A percentile compares a stretch with the other conserved stretches of the same genome.
phyloP scores from a whole-genome alignment of 1,140 invertebrate genomes.

The Microplitis demolitor region DNA sequence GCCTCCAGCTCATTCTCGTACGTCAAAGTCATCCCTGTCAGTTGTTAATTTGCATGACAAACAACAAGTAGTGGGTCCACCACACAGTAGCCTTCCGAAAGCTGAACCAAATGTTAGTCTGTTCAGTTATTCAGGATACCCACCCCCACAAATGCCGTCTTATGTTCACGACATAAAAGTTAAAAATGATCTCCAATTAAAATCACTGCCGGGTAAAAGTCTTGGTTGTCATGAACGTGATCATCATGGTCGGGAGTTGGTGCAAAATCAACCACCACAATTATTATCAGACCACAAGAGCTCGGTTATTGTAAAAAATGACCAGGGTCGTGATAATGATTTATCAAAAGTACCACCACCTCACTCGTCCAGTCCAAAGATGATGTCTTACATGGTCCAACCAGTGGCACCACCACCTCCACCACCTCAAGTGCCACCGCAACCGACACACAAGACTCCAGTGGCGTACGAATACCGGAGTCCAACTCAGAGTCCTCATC shows the following conservation, averaged over 20 bases:
- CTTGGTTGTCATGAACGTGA: constrained; percentile 58
- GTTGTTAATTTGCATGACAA: constrained; percentile 62
- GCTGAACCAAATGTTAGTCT: constrained; percentile 76
- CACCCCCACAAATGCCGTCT: constrained; percentile 58
- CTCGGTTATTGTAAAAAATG: constrained; percentile 80
- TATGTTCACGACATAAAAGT: constrained; percentile 62
- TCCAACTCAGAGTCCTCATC: constrained; percentile 65
- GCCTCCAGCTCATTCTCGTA: constrained; percentile 65
- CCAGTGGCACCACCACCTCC: no score
- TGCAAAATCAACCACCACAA: constrained; percentile 51
- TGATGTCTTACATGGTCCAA: constrained; percentile 62
- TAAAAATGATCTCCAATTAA: constrained; percentile 53
- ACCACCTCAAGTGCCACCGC: constrained; percentile 56
- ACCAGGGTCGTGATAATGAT: constrained; percentile 63
- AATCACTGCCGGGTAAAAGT: constrained; percentile 48
- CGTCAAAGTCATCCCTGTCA: constrained; percentile 56
- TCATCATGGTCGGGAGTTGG: constrained; percentile 61
- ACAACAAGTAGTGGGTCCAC: constrained; percentile 47
- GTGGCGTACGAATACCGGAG: constrained; percentile 64
- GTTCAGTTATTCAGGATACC: constrained; percentile 73
- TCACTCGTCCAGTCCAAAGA: constrained; percentile 70
- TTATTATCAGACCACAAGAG: constrained; percentile 72
- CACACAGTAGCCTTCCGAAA: constrained; percentile 68
- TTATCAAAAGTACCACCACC: constrained; percentile 64
- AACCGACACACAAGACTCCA: constrained; percentile 51